These are phyloP conservation scores for Vombatus ursinus DNA, from an alignment of 2,113 vertebrate genomes.

Conservation along the genomic window DNA sequence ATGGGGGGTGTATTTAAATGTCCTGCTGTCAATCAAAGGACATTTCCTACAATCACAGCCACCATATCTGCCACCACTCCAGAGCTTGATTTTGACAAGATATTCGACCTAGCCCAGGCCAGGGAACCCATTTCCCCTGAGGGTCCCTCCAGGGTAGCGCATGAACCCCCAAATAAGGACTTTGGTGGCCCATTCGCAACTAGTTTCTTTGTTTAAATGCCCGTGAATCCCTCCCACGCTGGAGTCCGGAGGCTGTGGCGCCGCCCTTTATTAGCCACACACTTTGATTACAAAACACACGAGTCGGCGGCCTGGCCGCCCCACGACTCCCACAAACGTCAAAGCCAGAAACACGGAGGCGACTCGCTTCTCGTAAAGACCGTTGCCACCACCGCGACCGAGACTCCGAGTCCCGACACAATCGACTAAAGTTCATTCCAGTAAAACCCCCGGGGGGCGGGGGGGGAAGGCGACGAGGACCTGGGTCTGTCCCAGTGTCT, in stretches of 20 bases:
- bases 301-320: constrained; percentile 68
- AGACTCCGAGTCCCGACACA: background rate
- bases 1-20: constrained; percentile 87
- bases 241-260: constrained; percentile 75
- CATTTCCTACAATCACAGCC: constrained; percentile 82
- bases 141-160: constrained; percentile 65
- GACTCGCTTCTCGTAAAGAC: constrained; percentile 4
- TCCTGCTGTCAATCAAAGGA: constrained; percentile 88
- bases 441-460: background rate
- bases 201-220: constrained; percentile 88
- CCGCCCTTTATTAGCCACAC: constrained; percentile 79
- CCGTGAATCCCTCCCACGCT: constrained; percentile 77
- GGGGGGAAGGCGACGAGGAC: background rate
- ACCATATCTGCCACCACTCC: constrained; percentile 65
- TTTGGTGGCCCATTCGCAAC: constrained; percentile 77
- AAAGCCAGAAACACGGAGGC: constrained; percentile 59
- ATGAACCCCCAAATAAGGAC: constrained; percentile 75
- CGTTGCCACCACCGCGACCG: constrained; percentile 33
- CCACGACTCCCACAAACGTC: constrained; percentile 76
- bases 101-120: constrained; percentile 50
- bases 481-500: constrained; percentile 10
- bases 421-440: constrained; percentile 28
- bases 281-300: constrained; percentile 77
- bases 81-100: constrained; percentile 62
- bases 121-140: constrained; percentile 55